Base-by-base conservation (phyloP, 2,113 vertebrate genomes). In the Heterochromis multidens region DNA sequence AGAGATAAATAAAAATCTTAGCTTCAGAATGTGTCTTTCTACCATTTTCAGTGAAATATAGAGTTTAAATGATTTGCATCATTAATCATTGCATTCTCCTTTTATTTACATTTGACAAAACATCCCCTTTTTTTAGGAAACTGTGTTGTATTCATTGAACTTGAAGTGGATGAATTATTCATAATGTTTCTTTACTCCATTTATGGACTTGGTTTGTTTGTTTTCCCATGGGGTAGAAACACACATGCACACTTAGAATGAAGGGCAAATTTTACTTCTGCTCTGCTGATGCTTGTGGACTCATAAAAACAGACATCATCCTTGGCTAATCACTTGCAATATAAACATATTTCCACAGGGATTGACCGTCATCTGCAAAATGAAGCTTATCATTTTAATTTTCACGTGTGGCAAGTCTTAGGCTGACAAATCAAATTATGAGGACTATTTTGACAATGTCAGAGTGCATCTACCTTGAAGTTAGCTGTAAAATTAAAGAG, bases 311-410 rank as follows among this genome's bases (percentile, higher is more conserved):
- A 80, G 84, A 74, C 88, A 88, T 90, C 91, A 82, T 85, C 78
- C 70, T 83, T 92, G 84, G 92, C 87, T 93, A 92, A 95, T 93
- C 86, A 84, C 87, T 72, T 61, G 86, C 82, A 91, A 77, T 94
- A 93, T 93, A 92, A 90, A 91, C 90, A 91, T 87, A 91, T 90
- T 89, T 91, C 92, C 88, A 61, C 31, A 54, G 92, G 89, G 90
- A 95, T 77, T 77, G 80, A 77, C 88, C 67, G 81, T 93, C 87
- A 91, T 91, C 77, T 94, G 82, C 85, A 87, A 92, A 93, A 92
- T 89, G 88, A 88, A 91, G 90, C 79, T 85, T 79, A 90, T 94
- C 87, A 84, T 90, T 93, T 90, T 74, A 58, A 74, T 80, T 83
- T 43, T 54, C 74, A 79, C 65, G 85, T 88, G 83, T 88, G 88